phyloP scores from a whole-genome alignment of 2,888 invertebrate species.

The Eupeodes luniger region DNA sequence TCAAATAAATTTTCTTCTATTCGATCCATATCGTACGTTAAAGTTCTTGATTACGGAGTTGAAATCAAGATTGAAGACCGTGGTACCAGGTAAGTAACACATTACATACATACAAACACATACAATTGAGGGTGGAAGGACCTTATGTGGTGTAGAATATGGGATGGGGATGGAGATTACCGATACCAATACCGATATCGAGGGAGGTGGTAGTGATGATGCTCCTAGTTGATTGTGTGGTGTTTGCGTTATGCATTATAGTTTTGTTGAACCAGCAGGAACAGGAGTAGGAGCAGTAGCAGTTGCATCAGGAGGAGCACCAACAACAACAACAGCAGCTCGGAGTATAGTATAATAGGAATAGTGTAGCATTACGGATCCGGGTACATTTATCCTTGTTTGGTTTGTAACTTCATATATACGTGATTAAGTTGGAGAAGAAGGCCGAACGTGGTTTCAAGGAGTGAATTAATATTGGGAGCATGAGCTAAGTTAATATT shows the following conservation, averaged over 20 bases:
- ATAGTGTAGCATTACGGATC: slow-evolving; percentile 49
- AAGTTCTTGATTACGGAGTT: slow-evolving; percentile 77
- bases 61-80: slow-evolving; percentile 76
- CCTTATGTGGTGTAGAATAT: neutral
- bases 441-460: slow-evolving; percentile 7
- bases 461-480: slow-evolving; percentile 56
- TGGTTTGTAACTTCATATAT: slow-evolving; percentile 68
- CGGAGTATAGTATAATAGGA: neutral
- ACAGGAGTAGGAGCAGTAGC: neutral
- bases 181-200: neutral
- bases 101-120: neutral
- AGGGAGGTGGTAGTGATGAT: slow-evolving; percentile 32
- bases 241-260: slow-evolving; percentile 69
- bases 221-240: slow-evolving; percentile 44
- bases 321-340: neutral
- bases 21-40: slow-evolving; percentile 77
- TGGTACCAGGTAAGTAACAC: slow-evolving; percentile 76
- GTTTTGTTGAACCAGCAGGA: slow-evolving; percentile 60
- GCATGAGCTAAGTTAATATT: slow-evolving; percentile 68
- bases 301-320: neutral
- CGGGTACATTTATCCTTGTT: slow-evolving; percentile 65
- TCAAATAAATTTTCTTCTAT: slow-evolving; percentile 75
- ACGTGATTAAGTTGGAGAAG: slow-evolving; percentile 55
- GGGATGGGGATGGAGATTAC: neutral
- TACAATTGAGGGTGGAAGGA: neutral